Conservation (phyloP, 1,140 invertebrate species). For the Leptinotarsa defecta region DNA sequence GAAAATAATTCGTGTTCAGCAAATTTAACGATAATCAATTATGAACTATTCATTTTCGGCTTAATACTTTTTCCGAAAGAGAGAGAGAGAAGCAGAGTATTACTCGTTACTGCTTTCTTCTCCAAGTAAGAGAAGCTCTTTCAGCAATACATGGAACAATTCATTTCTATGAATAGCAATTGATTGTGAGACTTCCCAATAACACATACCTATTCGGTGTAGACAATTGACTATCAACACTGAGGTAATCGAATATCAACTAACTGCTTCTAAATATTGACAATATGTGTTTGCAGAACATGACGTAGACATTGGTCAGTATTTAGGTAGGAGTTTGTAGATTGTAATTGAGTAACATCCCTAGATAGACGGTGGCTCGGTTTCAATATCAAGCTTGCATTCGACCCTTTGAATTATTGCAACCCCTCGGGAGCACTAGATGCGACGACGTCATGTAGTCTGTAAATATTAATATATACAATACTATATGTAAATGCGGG, state of each 20-base stretch:
- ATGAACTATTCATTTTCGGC: no score
- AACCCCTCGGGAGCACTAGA: not conserved
- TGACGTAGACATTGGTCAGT: conserved; percentile 23
- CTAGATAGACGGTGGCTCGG: not conserved
- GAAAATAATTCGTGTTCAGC: no score
- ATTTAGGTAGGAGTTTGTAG: conserved; percentile 10
- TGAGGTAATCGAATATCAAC: not conserved
- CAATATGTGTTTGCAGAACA: conserved; percentile 16
- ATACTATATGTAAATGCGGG: not conserved
- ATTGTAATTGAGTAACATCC: conserved; percentile 14
- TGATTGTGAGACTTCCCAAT: no score
- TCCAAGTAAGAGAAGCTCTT: no score
- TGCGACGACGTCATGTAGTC: not conserved
- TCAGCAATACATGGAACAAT: no score
- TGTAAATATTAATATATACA: conserved; percentile 11
- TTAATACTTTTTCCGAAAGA: no score
- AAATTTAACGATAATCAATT: no score
- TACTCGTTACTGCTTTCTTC: no score
- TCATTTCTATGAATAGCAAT: no score
- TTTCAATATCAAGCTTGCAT: conserved; percentile 16
- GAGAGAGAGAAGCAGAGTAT: no score
- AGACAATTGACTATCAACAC: no score
- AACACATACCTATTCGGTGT: no score
- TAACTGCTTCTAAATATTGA: conserved; percentile 11
- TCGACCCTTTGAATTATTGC: not conserved